phyloP scores from a whole-genome alignment of 2,797 vertebrate species.

The Zenarchopterus dispar region DNA sequence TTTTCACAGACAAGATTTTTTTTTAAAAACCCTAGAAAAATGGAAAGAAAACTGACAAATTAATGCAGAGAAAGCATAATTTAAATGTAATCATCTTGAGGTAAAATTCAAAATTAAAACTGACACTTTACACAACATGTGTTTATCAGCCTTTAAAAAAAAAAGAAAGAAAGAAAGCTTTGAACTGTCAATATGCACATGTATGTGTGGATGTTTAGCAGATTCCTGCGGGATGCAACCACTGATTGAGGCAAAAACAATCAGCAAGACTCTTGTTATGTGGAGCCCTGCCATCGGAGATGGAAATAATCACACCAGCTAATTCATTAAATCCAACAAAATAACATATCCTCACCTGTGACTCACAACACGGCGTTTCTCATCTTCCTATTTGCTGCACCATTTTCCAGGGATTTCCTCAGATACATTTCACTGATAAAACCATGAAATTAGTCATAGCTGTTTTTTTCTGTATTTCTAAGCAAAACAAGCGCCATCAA shows the following conservation, averaged over 20 bases:
- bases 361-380: conserved; percentile 16
- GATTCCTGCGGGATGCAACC: conserved; percentile 3
- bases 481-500: too few relatives aligned
- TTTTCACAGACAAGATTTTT: too few relatives aligned
- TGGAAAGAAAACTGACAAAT: too few relatives aligned
- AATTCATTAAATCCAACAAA: conserved; percentile 52
- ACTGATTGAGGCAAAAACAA: conserved; percentile 57
- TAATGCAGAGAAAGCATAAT: too few relatives aligned
- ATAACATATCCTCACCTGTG: conserved; percentile 35
- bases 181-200: not conserved
- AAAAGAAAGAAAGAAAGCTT: accelerated
- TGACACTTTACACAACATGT: conserved; percentile 20
- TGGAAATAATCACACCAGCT: conserved; percentile 11
- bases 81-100: too few relatives aligned
- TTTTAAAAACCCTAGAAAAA: too few relatives aligned
- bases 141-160: conserved; percentile 2
- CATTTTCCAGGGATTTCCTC: not conserved
- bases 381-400: too few relatives aligned
- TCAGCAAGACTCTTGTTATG: conserved; percentile 35
- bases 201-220: not conserved
- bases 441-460: too few relatives aligned
- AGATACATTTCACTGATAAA: too few relatives aligned
- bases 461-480: too few relatives aligned
- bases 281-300: conserved; percentile 14
- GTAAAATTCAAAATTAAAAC: too few relatives aligned